Conservation (phyloP, 2,113 vertebrate species). For the Syngnathus typhle region DNA sequence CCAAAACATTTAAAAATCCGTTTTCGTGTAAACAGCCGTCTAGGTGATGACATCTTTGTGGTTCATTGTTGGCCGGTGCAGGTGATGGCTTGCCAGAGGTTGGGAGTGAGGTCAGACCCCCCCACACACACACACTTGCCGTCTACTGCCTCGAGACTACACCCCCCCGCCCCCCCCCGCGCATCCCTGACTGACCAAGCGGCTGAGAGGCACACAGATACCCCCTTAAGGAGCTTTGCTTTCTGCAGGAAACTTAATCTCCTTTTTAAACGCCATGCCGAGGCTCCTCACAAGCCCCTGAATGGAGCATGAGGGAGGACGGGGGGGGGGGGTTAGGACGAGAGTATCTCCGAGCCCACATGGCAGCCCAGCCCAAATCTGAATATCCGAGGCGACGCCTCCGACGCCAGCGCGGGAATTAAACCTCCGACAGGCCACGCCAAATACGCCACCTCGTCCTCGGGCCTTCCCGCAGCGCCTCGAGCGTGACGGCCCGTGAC, state of each 20-base stretch:
- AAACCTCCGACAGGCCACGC: conserved; percentile 59
- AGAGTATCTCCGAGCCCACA: conserved; percentile 73
- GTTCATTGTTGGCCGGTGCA: neutral
- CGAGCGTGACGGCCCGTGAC: conserved; percentile 31
- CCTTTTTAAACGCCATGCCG: conserved; percentile 72
- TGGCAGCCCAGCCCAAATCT: conserved; percentile 72
- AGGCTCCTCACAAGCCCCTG: conserved; percentile 65
- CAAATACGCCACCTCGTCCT: conserved; percentile 55
- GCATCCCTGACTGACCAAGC: conserved; percentile 72
- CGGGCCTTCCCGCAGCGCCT: conserved; percentile 32
- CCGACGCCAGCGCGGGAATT: conserved; percentile 69
- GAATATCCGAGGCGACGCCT: conserved; percentile 67
- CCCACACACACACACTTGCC: conserved; percentile 21
- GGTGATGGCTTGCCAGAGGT: conserved; percentile 21
- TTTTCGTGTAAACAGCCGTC: no score
- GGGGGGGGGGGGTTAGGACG: conserved; percentile 21
- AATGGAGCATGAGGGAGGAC: conserved; percentile 57
- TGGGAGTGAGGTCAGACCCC: conserved; percentile 56
- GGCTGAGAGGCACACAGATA: conserved; percentile 74
- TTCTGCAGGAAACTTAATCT: conserved; percentile 78
- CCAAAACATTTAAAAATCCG: no score
- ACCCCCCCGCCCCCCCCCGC: conserved; percentile 52
- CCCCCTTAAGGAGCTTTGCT: conserved; percentile 77
- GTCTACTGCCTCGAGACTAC: conserved; percentile 28
- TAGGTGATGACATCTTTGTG: neutral